Evolutionary conservation across 2,888 invertebrate genomes (phyloP).

Genomic region (Diabrotica balteata): DNA sequence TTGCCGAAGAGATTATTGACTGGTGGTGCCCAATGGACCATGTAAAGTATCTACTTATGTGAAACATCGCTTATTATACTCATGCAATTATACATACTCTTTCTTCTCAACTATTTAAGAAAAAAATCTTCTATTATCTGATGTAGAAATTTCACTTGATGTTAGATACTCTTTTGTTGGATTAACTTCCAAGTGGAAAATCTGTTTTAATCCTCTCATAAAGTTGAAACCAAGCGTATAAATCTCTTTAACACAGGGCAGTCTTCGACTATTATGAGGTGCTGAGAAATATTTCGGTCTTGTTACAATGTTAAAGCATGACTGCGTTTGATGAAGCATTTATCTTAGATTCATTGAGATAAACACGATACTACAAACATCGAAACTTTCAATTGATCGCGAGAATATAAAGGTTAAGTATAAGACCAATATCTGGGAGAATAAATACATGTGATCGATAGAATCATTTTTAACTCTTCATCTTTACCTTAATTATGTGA

Average conservation of each 20-base stretch:
- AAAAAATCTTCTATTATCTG: conserved; percentile 25
- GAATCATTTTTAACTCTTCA: no score
- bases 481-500: no score
- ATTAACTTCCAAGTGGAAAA: conserved; percentile 21
- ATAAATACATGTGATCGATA: no score
- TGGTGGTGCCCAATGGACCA: conserved; percentile 3
- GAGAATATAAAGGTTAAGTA: no score
- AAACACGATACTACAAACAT: no score
- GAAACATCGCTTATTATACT: conserved; percentile 17
- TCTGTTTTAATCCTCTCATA: conserved; percentile 29
- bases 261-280: neutral
- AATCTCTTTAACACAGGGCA: conserved; percentile 1
- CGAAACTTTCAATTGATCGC: no score
- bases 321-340: no score
- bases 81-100: conserved; percentile 12
- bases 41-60: conserved; percentile 23
- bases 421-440: no score
- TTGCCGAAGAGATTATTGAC: conserved; percentile 11
- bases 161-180: conserved; percentile 21
- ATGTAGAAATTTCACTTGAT: conserved; percentile 24
- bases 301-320: no score
- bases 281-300: no score
- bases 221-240: conserved; percentile 29
- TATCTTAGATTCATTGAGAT: no score
- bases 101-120: conserved; percentile 25